Percentiles rank a stretch among this genome's conserved stretches.
phyloP scores from a whole-genome alignment of 2,113 vertebrate species.

The Petrocephalus zakoni region DNA sequence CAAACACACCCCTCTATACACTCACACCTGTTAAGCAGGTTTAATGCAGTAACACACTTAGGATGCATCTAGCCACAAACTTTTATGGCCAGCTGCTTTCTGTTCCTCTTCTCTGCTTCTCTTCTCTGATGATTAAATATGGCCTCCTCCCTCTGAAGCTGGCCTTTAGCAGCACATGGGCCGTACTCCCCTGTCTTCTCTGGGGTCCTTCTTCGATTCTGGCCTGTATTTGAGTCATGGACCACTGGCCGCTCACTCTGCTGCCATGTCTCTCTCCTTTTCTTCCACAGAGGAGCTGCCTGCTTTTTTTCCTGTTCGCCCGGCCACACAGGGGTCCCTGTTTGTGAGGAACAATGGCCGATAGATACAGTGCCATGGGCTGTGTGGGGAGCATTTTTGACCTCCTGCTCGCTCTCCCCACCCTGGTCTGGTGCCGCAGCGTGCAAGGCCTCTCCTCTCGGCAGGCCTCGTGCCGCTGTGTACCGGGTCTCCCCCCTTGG shows the following conservation, averaged over 20 bases:
- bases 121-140: neutral
- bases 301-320: neutral
- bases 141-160: neutral
- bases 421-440: neutral
- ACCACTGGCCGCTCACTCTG: neutral
- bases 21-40: too few species aligned
- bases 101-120: neutral
- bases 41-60: neutral
- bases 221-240: neutral
- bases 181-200: neutral
- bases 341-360: constrained; percentile 35
- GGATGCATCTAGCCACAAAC: neutral
- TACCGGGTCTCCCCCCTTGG: too few species aligned
- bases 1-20: neutral
- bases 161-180: neutral
- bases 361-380: constrained; percentile 23
- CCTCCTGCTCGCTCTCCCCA: neutral
- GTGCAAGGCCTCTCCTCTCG: too few species aligned
- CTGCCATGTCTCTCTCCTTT: neutral
- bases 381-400: neutral
- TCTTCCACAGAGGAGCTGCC: neutral
- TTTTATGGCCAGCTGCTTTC: neutral
- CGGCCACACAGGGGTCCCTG: constrained; percentile 31
- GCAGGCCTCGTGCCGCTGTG: neutral
- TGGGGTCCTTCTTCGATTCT: neutral